Evolutionary conservation across 2,113 vertebrate genomes (phyloP), one percentile per base, ranked within the genome.

Genomic region (Aegithalos caudatus): DNA sequence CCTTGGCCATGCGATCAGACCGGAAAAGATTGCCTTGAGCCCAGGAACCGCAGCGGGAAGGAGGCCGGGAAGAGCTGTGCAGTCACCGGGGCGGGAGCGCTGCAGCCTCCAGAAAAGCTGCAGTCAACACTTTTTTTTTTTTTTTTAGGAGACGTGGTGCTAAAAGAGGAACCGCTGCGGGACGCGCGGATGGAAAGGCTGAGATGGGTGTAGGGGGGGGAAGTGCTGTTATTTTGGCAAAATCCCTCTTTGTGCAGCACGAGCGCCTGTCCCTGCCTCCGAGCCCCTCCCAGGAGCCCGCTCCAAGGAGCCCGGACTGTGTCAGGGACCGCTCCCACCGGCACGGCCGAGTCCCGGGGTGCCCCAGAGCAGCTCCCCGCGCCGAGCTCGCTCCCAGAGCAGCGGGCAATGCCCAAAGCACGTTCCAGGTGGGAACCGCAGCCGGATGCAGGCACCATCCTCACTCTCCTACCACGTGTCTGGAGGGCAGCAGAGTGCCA

Each of bases 61-160:
- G 82, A 81, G 81, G 29, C 9, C 8, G 54, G 90, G 87, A 91
- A 74, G 82, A 82, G 74, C 80, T 38, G 47, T 31, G 81, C 29
- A 7, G 33, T 9, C 60, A 35, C 45, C 1, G 16, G 45, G 8
- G 8, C 1, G 25, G n/a, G 87, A 81, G 78, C 1, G 4, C 94
- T 67, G 91, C 94, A 88, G 96, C 93, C 94, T 94, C 93, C 82
- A 69, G 88, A 82, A 92, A 88, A 91, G 85, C 92, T 91, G 85
- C 90, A 87, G 56, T 48, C 77, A 45, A 78, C 54, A 33, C 76
- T 74, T 89, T 47, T 66, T 28, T 64, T 66, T 71, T 47, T 61
- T 89, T 47, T 66, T 31, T 64, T 70, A 45, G 92, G 90, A 87
- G 79, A 48, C 7, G 8, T 6, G 15, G 61, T 47, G 84, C 86